A percentile compares a stretch with the other conserved stretches of the same genome.
These are phyloP conservation scores for Mellivora capensis DNA, from an alignment of 2,113 vertebrate species.

Conservation along the genomic window DNA sequence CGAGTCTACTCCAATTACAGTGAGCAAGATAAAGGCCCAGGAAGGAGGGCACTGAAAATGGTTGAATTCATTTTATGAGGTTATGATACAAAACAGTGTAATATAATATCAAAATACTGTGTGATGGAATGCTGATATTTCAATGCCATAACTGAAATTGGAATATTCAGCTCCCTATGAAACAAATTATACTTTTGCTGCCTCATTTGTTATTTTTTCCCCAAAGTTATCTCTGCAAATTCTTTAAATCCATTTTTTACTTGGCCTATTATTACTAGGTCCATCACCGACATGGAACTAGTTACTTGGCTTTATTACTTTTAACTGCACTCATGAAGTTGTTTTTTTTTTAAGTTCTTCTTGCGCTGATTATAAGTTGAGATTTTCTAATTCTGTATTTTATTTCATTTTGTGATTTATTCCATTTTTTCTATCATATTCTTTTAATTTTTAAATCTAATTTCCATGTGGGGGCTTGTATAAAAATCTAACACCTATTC, in stretches of 20 bases:
- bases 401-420: background rate
- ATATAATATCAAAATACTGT: background rate
- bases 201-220: background rate
- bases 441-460: conserved; percentile 35
- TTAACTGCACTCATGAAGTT: conserved; percentile 8
- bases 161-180: background rate
- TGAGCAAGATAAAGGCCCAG: background rate
- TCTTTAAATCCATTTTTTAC: background rate
- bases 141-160: background rate
- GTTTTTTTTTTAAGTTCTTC: conserved; percentile 31
- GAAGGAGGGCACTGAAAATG: background rate
- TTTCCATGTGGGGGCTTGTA: conserved; percentile 45
- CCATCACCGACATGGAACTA: background rate
- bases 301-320: background rate
- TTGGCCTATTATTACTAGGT: background rate
- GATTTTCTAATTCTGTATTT: conserved; percentile 43
- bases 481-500: conserved; percentile 33
- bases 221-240: background rate
- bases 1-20: background rate
- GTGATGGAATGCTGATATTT: background rate
- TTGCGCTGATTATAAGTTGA: conserved; percentile 40
- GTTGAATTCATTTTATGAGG: background rate
- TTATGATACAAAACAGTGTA: background rate
- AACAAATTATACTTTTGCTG: background rate
- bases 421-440: conserved; percentile 30